Percentiles rank a stretch among this genome's conserved stretches.
phyloP scores from a whole-genome alignment of 2,888 invertebrate genomes.

The Leptodirus hochenwartii region DNA sequence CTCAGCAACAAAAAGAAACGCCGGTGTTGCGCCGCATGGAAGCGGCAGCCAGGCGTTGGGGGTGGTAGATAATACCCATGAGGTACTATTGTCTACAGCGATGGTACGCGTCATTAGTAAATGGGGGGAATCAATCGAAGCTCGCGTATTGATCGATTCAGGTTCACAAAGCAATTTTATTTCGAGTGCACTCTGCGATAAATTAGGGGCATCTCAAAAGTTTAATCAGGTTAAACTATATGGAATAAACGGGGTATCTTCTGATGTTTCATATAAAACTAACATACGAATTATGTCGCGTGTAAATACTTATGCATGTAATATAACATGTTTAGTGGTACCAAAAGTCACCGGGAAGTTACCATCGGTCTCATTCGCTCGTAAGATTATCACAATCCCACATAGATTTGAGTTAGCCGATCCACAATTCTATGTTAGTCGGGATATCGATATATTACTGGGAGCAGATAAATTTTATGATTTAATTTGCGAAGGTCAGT shows the following conservation, averaged over 20 bases:
- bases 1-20: background rate
- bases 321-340: background rate
- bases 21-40: background rate
- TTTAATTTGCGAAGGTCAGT: slow-evolving; percentile 8
- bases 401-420: no score
- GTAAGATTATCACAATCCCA: slow-evolving; percentile 7
- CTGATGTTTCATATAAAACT: background rate
- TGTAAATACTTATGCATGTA: background rate
- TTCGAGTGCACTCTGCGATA: background rate
- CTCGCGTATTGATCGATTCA: background rate
- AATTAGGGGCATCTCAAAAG: background rate
- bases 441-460: slow-evolving; percentile 10
- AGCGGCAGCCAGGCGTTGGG: background rate
- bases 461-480: slow-evolving; percentile 8
- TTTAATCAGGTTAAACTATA: background rate
- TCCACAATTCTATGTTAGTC: slow-evolving; percentile 10
- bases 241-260: background rate
- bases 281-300: background rate
- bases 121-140: no score
- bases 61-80: background rate
- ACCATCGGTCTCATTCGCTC: background rate
- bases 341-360: background rate
- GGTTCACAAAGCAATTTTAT: background rate
- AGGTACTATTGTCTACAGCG: background rate
- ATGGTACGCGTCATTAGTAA: background rate